Conservation (phyloP, 2,797 vertebrate genomes). For the Myotis pilosus region DNA sequence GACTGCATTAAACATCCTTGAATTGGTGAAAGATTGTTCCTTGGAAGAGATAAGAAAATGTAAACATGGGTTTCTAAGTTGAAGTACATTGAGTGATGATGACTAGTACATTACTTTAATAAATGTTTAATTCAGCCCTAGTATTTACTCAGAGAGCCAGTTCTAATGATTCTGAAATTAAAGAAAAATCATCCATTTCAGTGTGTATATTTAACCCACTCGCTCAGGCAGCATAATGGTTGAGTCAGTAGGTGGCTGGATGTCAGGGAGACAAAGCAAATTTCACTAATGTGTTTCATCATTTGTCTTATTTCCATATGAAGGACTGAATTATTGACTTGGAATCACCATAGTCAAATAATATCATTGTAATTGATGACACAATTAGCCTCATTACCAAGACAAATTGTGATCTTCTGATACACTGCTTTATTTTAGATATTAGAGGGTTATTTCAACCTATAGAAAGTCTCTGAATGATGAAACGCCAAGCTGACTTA, state of each 20-base stretch:
- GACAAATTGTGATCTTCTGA: conserved; percentile 38
- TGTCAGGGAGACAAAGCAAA: conserved; percentile 59
- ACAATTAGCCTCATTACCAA: conserved; percentile 53
- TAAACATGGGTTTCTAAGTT: not conserved
- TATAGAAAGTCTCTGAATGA: conserved; percentile 26
- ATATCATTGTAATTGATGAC: conserved; percentile 31
- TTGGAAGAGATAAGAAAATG: not conserved
- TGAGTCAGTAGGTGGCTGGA: conserved; percentile 67
- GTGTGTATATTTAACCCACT: conserved; percentile 66
- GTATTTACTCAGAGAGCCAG: conserved; percentile 6
- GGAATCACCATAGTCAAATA: conserved; percentile 33
- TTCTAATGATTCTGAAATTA: conserved; percentile 53
- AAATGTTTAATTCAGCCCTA: not conserved
- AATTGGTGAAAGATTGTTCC: not conserved
- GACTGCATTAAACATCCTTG: not conserved
- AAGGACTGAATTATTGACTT: conserved; percentile 50
- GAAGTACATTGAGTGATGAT: not conserved
- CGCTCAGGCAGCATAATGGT: conserved; percentile 54
- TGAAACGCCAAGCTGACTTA: not conserved
- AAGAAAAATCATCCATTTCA: conserved; percentile 42
- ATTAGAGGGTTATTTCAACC: conserved; percentile 23
- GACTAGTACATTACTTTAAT: not conserved
- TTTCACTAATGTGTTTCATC: conserved; percentile 38
- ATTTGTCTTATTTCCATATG: conserved; percentile 65
- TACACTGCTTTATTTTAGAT: conserved; percentile 49